Evolutionary conservation across 1,140 invertebrate genomes (phyloP), one percentile per base, ranked within the genome.

Genomic region (Caligus rogercresseyi): DNA sequence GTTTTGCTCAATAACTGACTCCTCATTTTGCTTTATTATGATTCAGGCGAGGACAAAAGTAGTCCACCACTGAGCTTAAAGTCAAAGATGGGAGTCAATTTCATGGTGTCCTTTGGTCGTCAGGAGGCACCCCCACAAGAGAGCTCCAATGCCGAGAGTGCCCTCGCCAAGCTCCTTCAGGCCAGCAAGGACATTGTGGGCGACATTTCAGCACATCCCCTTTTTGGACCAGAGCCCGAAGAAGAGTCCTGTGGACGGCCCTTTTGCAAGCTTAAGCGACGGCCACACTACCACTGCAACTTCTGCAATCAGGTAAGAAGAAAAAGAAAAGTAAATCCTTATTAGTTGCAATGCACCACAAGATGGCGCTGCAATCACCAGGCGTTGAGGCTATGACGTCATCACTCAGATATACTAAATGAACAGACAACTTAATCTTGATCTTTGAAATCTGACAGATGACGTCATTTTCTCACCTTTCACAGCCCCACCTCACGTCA

Each of bases 241-340:
- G 0, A 80, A 83, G 57, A 81, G 57, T 82, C 81, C 64, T 89
- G 86, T 73, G 81, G 83, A 26, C 75, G 85, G 20, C 85, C 86
- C 7, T 89, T 89, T 70, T 89, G 87, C 72, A 89, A 89, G 71
- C 74, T 89, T 51, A 89, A 89, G 70, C 78, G 86, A 57, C 82
- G 84, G 67, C 81, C 85, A 65, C 87, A 90, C 70, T 88, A 83
- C 68, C 87, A 90, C 70, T 89, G 87, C 72, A 83, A 84, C 69
- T 78, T 84, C n/a, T 89, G 87, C 73, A 87, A 87, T 72, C 86
- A 89, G 73, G 80, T 78, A 71, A 66, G 68, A 67, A 61, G 20
- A 13, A 25, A 19, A 18, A n/a, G 53, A 23, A 1, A n/a, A 51
- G 15, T 64, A 3, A 65, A 43, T 62, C 60, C 7, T 43, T 43